A percentile compares a stretch with the other conserved stretches of the same genome.
These are phyloP conservation scores for Meiosimyza platycephala DNA, from an alignment of 2,888 invertebrate genomes.

Conservation along the genomic window DNA sequence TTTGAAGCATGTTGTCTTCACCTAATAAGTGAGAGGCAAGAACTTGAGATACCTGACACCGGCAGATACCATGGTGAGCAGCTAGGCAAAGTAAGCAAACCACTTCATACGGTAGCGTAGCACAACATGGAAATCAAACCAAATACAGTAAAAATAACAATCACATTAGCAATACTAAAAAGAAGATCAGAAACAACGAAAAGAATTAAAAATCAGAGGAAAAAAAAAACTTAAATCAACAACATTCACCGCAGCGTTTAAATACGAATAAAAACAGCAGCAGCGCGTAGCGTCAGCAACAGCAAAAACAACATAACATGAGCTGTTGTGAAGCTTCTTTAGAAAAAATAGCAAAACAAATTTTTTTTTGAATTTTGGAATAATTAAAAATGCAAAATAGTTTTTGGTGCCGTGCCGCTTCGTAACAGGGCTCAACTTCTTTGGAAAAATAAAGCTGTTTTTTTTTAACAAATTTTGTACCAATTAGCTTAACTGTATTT, in stretches of 20 bases:
- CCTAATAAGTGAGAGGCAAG: conserved; percentile 54
- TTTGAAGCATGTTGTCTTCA: conserved; percentile 50
- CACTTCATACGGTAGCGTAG: conserved; percentile 15
- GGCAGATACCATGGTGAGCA: conserved; percentile 52
- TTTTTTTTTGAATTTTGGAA: conserved; percentile 33
- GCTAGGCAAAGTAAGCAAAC: neutral
- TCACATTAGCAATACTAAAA: neutral
- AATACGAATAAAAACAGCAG: neutral
- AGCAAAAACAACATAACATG: neutral
- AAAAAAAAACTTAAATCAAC: neutral
- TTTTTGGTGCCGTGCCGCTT: conserved; percentile 40
- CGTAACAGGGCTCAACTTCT: conserved; percentile 24
- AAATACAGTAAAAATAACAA: neutral
- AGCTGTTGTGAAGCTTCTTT: conserved; percentile 2
- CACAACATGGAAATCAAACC: neutral
- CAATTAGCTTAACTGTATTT: too few species aligned
- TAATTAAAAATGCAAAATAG: conserved; percentile 56
- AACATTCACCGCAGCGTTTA: neutral
- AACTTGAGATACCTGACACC: conserved; percentile 53
- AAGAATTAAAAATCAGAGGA: neutral
- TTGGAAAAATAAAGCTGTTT: too few species aligned
- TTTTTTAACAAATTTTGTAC: too few species aligned
- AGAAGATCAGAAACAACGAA: neutral
- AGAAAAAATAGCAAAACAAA: conserved; percentile 4
- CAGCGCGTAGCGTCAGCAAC: neutral